A percentile compares a stretch with the other conserved stretches of the same genome.
Evolutionary conservation across 2,888 invertebrate species (phyloP).

Genomic region (Trichacis sp.): DNA sequence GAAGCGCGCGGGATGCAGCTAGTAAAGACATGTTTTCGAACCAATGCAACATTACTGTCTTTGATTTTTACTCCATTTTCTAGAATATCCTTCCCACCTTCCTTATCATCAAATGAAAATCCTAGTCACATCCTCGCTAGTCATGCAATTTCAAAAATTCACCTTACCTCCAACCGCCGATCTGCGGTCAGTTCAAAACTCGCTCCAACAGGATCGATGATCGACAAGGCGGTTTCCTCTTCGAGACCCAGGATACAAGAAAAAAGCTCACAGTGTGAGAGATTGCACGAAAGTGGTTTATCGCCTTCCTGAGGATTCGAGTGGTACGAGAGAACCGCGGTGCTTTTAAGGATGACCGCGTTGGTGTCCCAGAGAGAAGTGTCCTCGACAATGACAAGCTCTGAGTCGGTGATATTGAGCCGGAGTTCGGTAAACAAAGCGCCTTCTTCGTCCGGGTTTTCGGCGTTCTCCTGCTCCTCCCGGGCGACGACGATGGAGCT

Average conservation of each 20-base stretch:
- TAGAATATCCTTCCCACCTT: too few relatives aligned
- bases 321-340: slow-evolving; percentile 87
- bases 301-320: slow-evolving; percentile 74
- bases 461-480: slow-evolving; percentile 47
- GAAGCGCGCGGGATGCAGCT: too few relatives aligned
- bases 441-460: slow-evolving; percentile 45
- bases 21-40: too few relatives aligned
- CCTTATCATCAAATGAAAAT: too few relatives aligned
- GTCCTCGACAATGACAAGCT: slow-evolving; percentile 94
- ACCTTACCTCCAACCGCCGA: slow-evolving; percentile 69
- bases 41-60: too few relatives aligned
- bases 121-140: too few relatives aligned
- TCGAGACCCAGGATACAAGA: slow-evolving; percentile 90
- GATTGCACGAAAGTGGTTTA: slow-evolving; percentile 86
- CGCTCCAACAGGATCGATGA: slow-evolving; percentile 92
- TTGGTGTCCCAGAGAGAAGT: slow-evolving; percentile 89
- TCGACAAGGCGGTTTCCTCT: slow-evolving; percentile 93
- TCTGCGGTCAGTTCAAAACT: slow-evolving; percentile 76
- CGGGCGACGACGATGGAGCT: slow-evolving; percentile 39
- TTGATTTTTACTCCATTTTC: too few relatives aligned
- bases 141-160: too few relatives aligned
- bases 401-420: slow-evolving; percentile 94
- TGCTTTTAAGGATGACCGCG: slow-evolving; percentile 92
- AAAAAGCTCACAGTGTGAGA: slow-evolving; percentile 92
- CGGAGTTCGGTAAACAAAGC: slow-evolving; percentile 81